phyloP scores from a whole-genome alignment of 2,888 invertebrate genomes.

The Diarsia dahlii region DNA sequence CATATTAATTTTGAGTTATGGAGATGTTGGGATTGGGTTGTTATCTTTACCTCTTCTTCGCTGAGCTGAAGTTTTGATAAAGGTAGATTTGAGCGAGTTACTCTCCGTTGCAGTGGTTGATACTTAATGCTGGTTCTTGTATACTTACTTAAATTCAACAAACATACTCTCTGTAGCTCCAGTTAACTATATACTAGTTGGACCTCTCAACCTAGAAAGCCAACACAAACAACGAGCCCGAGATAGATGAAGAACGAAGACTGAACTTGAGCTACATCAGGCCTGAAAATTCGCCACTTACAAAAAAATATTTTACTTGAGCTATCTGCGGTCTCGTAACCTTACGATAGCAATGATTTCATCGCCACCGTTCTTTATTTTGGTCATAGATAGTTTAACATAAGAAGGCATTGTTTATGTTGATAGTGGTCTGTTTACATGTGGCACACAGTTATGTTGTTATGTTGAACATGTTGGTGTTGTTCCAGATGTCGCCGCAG shows the following conservation, averaged over 20 bases:
- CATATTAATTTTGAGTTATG: conserved; percentile 66
- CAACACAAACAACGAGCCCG: neutral
- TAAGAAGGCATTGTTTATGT: conserved; percentile 43
- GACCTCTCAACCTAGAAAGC: neutral
- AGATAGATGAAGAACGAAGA: neutral
- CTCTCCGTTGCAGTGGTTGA: neutral
- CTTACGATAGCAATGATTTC: conserved; percentile 5
- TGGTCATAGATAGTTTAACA: neutral
- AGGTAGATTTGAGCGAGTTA: neutral
- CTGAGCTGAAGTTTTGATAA: neutral
- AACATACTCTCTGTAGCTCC: neutral
- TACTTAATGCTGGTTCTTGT: neutral
- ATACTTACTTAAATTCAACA: neutral
- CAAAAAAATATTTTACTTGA: too few relatives aligned
- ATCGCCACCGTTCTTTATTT: conserved; percentile 22
- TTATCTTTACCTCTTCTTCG: conserved; percentile 12
- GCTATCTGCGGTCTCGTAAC: too few relatives aligned
- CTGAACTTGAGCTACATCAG: neutral
- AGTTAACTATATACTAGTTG: neutral
- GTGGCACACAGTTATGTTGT: conserved; percentile 23
- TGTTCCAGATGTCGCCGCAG: conserved; percentile 82
- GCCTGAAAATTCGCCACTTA: neutral
- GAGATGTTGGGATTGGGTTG: conserved; percentile 19
- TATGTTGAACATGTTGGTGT: conserved; percentile 34
- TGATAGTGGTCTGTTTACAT: conserved; percentile 30